A percentile compares a stretch with the other conserved stretches of the same genome.
Evolutionary conservation across 2,797 vertebrate genomes (phyloP).

Genomic region (Etheostoma perlongum): DNA sequence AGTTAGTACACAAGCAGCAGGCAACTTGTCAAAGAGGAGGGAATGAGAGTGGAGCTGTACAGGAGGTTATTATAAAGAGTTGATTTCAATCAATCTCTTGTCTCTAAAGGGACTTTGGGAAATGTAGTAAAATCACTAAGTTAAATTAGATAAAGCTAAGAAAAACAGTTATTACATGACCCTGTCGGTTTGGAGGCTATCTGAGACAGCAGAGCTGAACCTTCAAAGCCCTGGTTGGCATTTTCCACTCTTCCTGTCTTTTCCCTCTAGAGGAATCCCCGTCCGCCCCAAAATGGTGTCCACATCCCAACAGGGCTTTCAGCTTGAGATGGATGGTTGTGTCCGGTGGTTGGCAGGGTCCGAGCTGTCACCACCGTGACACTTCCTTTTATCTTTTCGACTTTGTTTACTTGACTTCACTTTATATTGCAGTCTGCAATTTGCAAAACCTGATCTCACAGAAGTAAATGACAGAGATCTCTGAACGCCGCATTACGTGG

Average conservation of each 20-base stretch:
- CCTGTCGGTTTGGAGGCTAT: no score
- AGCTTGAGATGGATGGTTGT: slow-evolving; percentile 29
- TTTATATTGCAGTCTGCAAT: neutral
- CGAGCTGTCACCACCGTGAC: slow-evolving; percentile 15
- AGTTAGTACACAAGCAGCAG: slow-evolving; percentile 42
- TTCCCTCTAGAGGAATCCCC: slow-evolving; percentile 60
- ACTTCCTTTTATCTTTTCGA: slow-evolving; percentile 26
- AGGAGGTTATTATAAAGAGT: neutral
- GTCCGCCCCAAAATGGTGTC: slow-evolving; percentile 25
- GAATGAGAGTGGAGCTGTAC: slow-evolving; percentile 8
- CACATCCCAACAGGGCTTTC: slow-evolving; percentile 39
- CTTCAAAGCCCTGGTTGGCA: slow-evolving; percentile 43
- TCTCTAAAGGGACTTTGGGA: neutral
- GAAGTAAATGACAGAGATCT: no score
- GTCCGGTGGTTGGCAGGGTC: slow-evolving; percentile 14
- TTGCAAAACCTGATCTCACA: no score
- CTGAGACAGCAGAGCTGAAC: slow-evolving; percentile 4
- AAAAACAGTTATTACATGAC: no score
- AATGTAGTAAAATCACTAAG: neutral
- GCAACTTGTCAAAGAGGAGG: slow-evolving; percentile 25
- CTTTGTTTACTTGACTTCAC: neutral
- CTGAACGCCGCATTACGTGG: no score
- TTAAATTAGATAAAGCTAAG: no score
- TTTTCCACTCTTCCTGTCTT: slow-evolving; percentile 64
- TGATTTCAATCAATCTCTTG: neutral